Conservation (phyloP, 2,797 vertebrate genomes). For the Arnoldichthys spilopterus region DNA sequence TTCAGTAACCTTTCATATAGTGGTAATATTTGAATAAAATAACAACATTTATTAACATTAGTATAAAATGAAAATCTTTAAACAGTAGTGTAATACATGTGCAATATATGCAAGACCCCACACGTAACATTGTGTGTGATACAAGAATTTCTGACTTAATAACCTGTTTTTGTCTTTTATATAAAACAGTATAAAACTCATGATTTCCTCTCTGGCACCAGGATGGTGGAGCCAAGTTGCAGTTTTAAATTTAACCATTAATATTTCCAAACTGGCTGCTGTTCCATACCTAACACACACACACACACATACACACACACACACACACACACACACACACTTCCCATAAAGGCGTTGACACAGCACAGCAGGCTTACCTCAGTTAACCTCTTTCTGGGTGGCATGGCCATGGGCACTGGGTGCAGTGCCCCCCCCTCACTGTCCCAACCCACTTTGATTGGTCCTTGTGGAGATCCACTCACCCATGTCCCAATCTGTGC, state of each 20-base stretch:
- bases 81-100: no score
- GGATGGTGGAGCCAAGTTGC: background rate
- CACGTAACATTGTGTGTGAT: background rate
- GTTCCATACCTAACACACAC: background rate
- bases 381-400: conserved; percentile 49
- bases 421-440: conserved; percentile 22
- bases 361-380: background rate
- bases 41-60: no score
- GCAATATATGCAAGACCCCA: background rate
- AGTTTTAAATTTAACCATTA: background rate
- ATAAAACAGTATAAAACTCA: background rate
- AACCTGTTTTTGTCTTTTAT: background rate
- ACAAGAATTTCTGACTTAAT: background rate
- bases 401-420: conserved; percentile 30
- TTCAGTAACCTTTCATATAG: no score
- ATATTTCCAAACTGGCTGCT: background rate
- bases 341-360: background rate
- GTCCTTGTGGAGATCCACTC: conserved; percentile 45
- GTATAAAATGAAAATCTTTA: no score
- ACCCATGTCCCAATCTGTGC: conserved; percentile 26
- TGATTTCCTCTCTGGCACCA: background rate
- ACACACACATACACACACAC: background rate
- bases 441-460: conserved; percentile 40
- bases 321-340: background rate
- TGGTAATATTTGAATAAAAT: no score